Conservation (phyloP, 2,797 vertebrate genomes). For the Myotis daubentonii region DNA sequence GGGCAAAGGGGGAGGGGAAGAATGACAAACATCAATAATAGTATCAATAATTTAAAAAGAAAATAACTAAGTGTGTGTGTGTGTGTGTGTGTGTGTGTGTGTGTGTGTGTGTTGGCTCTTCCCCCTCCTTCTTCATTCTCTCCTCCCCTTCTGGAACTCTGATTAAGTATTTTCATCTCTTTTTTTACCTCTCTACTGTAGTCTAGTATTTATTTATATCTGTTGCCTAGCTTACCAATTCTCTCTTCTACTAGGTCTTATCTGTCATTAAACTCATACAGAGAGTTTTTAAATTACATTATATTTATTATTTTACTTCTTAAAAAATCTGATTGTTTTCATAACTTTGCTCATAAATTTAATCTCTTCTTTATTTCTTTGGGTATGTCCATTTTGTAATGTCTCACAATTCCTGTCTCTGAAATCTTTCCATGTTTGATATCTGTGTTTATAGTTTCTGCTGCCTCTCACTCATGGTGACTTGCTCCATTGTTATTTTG, state of each 20-base stretch:
- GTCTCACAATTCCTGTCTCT: not conserved
- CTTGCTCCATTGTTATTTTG: not conserved
- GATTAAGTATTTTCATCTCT: not conserved
- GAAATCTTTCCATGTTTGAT: not conserved
- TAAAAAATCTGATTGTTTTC: not conserved
- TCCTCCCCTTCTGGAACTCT: not conserved
- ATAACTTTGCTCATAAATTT: not conserved
- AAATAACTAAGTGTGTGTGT: not conserved
- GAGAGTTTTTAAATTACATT: not conserved
- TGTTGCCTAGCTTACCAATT: not conserved
- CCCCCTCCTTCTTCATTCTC: not conserved
- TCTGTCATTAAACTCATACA: not conserved
- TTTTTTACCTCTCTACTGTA: not conserved
- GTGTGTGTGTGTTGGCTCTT: too few relatives aligned
- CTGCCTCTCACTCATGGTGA: not conserved
- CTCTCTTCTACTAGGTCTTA: not conserved
- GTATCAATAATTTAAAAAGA: not conserved
- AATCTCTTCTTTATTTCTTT: not conserved
- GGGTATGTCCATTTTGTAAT: not conserved
- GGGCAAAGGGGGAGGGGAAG: not conserved
- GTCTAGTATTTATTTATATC: not conserved
- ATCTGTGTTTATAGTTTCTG: not conserved
- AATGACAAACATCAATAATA: not conserved
- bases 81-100: too few relatives aligned
- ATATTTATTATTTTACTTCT: not conserved